These are phyloP conservation scores for Coregonus clupeaformis DNA, from an alignment of 2,113 vertebrate species.

Conservation along the genomic window DNA sequence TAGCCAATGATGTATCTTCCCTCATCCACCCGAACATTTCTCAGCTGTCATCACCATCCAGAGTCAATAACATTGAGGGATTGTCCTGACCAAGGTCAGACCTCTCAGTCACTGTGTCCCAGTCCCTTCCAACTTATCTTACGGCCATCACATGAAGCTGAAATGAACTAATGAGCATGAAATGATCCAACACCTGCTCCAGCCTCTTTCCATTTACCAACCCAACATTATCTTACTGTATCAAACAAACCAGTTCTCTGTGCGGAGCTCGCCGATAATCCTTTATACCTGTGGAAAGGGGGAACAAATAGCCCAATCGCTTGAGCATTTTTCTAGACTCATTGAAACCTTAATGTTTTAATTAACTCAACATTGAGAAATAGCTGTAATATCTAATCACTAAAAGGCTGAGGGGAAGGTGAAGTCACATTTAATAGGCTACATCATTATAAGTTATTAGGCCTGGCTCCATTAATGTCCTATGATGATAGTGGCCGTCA, in stretches of 20 bases:
- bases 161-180: slow-evolving; percentile 37
- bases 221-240: slow-evolving; percentile 13
- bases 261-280: not conserved
- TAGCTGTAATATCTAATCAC: slow-evolving; percentile 10
- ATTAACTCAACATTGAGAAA: not conserved
- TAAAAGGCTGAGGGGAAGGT: slow-evolving; percentile 1
- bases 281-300: not conserved
- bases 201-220: not conserved
- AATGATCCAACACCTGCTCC: slow-evolving; percentile 36
- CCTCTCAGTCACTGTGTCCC: slow-evolving; percentile 63
- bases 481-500: not conserved
- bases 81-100: slow-evolving; percentile 71
- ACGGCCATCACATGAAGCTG: slow-evolving; percentile 26
- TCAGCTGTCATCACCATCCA: slow-evolving; percentile 68
- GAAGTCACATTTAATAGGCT: slow-evolving; percentile 1
- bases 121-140: slow-evolving; percentile 47
- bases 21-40: slow-evolving; percentile 62
- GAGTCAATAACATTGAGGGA: slow-evolving; percentile 74
- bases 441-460: slow-evolving; percentile 12
- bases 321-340: not conserved
- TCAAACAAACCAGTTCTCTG: slow-evolving; percentile 21
- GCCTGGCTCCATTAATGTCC: not conserved
- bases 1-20: slow-evolving; percentile 69
- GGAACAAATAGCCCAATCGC: not conserved
- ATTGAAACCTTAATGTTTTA: slow-evolving; percentile 3